These are phyloP conservation scores for Apis laboriosa DNA, from an alignment of 1,140 invertebrate genomes.

Conservation along the genomic window DNA sequence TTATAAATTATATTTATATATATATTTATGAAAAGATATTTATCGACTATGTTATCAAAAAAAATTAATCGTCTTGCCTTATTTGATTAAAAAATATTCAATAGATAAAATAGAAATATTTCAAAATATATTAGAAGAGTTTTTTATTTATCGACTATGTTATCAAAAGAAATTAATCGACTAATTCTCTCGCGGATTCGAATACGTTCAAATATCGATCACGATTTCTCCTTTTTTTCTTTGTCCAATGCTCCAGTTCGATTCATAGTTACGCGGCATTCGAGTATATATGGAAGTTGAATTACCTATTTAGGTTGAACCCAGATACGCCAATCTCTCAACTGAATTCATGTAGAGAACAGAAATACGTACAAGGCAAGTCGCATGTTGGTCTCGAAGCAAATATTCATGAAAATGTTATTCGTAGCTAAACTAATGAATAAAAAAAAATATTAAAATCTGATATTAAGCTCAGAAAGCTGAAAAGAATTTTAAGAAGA, in stretches of 20 bases:
- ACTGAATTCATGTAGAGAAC: background rate
- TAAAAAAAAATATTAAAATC: slow-evolving; percentile 27
- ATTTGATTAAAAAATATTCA: no score
- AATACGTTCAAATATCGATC: background rate
- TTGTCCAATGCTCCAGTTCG: background rate
- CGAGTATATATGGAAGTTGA: slow-evolving; percentile 20
- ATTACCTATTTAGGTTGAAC: slow-evolving; percentile 43
- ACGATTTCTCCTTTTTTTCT: background rate
- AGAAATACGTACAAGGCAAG: background rate
- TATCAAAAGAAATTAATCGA: background rate
- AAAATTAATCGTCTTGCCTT: no score
- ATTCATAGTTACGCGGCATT: background rate
- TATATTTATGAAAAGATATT: no score
- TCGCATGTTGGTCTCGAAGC: background rate
- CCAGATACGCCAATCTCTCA: slow-evolving; percentile 30
- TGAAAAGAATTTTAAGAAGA: background rate
- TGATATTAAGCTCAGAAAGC: slow-evolving; percentile 2
- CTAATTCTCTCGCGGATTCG: background rate
- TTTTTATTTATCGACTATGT: background rate
- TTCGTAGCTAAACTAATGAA: background rate
- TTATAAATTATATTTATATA: no score
- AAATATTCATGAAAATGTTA: background rate
- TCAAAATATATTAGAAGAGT: no score
- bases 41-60: no score
- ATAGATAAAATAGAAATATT: no score